Percentiles rank a stretch among this genome's conserved stretches.
These are phyloP conservation scores for Zaprionus capensis DNA, from an alignment of 1,140 invertebrate species.

Conservation along the genomic window DNA sequence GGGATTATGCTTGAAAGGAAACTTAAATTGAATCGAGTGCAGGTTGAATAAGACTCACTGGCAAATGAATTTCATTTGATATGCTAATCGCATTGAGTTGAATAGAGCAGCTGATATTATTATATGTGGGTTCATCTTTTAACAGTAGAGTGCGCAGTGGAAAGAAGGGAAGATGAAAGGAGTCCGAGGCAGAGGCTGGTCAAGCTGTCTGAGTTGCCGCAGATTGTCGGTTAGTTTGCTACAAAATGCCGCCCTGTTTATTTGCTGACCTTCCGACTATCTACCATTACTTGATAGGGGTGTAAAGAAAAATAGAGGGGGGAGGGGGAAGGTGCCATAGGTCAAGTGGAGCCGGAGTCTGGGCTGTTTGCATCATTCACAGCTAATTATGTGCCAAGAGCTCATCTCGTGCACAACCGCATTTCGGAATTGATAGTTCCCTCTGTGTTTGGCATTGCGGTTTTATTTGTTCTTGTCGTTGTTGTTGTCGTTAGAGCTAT, in stretches of 20 bases:
- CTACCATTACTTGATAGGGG: background rate
- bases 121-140: background rate
- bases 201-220: slow-evolving; percentile 19
- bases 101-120: background rate
- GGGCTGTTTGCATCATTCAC: slow-evolving; percentile 25
- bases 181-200: background rate
- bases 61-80: background rate
- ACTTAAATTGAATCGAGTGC: slow-evolving; percentile 3
- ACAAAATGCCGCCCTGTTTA: slow-evolving; percentile 10
- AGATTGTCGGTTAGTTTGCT: slow-evolving; percentile 35
- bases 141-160: background rate
- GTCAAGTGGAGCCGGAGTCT: background rate
- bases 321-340: too few relatives aligned
- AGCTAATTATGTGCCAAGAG: slow-evolving; percentile 49
- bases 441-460: slow-evolving; percentile 22
- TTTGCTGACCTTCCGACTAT: slow-evolving; percentile 21
- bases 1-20: background rate
- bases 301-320: background rate
- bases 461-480: slow-evolving; percentile 6
- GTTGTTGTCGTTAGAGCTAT: slow-evolving; percentile 3
- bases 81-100: background rate
- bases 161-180: too few relatives aligned
- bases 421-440: slow-evolving; percentile 47
- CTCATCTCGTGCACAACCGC: slow-evolving; percentile 32
- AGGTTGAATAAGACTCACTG: background rate